Conservation (phyloP, 1,140 invertebrate genomes). For the Argopecten irradians region DNA sequence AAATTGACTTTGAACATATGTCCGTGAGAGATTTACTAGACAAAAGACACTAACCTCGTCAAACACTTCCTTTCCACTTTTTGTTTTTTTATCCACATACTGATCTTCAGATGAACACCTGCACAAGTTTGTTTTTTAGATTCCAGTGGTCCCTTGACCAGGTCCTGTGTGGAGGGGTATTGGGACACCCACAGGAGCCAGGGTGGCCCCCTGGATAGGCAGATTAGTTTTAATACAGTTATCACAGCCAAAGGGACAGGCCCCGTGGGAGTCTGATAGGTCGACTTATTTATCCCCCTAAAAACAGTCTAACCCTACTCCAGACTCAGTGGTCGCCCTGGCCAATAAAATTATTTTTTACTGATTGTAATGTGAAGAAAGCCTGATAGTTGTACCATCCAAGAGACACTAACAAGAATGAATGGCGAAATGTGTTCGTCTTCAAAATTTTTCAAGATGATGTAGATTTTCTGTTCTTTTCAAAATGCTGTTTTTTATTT, state of each 20-base stretch:
- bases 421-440: neutral
- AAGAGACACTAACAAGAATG: neutral
- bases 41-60: neutral
- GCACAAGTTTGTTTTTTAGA: slow-evolving; percentile 22
- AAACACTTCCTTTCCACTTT: neutral
- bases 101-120: neutral
- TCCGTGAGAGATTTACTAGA: neutral
- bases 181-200: neutral
- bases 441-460: too few relatives aligned
- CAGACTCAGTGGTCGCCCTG: neutral
- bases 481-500: too few relatives aligned
- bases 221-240: slow-evolving; percentile 11
- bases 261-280: neutral
- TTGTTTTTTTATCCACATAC: neutral
- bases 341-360: slow-evolving; percentile 23
- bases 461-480: too few relatives aligned
- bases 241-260: slow-evolving; percentile 14
- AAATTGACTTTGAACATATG: neutral
- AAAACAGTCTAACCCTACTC: neutral
- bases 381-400: neutral
- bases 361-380: slow-evolving; percentile 5
- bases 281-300: neutral
- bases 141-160: slow-evolving; percentile 7
- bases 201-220: neutral
- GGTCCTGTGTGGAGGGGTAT: neutral